Conservation (phyloP, 2,113 vertebrate genomes). For the Grus americana region DNA sequence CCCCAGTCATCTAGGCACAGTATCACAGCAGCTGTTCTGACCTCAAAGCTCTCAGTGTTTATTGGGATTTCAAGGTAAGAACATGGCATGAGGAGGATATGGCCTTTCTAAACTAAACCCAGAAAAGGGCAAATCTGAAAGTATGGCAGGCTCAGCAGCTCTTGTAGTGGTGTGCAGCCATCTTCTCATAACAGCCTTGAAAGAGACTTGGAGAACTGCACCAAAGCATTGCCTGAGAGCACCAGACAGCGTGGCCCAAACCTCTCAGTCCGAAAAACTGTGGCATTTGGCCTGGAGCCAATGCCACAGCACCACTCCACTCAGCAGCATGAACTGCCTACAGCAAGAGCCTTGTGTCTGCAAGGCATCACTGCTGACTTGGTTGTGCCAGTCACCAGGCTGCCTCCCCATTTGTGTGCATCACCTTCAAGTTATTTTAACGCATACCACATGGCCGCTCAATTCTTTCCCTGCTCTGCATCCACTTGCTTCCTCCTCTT, state of each 20-base stretch:
- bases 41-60: not conserved
- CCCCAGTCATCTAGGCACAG: not conserved
- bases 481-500: not conserved
- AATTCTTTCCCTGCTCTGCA: not conserved
- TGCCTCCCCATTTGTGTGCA: not conserved
- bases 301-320: not conserved
- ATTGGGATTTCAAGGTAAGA: not conserved
- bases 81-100: not conserved
- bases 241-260: fast-evolving
- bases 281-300: fast-evolving
- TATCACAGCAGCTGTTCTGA: not conserved
- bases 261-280: fast-evolving
- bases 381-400: not conserved
- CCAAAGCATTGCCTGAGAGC: not conserved
- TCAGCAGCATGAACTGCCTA: fast-evolving
- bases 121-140: not conserved
- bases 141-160: not conserved
- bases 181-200: not conserved
- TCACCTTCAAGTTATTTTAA: conserved; percentile 2
- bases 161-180: not conserved
- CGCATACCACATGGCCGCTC: not conserved
- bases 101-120: not conserved
- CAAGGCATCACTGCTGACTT: not conserved
- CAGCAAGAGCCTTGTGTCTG: not conserved
- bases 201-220: not conserved